Evolutionary conservation across 2,888 invertebrate species (phyloP).

Genomic region (Caenorhabditis becei): DNA sequence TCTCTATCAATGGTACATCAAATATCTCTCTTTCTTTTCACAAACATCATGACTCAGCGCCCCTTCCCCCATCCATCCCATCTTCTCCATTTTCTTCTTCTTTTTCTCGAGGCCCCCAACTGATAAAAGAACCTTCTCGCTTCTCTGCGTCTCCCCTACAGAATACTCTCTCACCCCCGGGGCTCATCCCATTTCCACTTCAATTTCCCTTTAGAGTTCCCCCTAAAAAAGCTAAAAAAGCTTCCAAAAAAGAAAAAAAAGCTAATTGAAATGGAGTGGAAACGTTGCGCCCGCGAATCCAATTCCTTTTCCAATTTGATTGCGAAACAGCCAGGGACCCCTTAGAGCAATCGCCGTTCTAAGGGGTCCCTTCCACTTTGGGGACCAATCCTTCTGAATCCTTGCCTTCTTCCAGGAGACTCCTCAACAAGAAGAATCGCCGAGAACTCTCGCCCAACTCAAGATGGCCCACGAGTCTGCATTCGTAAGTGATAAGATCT

Average conservation of each 20-base stretch:
- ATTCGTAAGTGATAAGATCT: conserved; percentile 38
- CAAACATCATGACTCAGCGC: conserved; percentile 5
- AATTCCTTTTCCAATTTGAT: neutral
- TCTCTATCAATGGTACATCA: neutral
- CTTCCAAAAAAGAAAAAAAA: conserved; percentile 5
- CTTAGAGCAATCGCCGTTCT: neutral
- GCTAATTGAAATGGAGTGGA: conserved; percentile 38
- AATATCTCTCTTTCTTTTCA: neutral
- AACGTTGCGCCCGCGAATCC: no score
- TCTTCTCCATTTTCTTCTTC: conserved; percentile 10
- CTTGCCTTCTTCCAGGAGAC: conserved; percentile 40
- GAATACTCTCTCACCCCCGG: conserved; percentile 20
- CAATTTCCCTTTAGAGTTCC: conserved; percentile 35
- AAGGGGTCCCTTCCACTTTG: neutral
- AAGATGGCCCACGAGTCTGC: conserved; percentile 54
- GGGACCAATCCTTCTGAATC: neutral
- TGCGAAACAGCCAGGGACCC: neutral
- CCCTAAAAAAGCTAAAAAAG: conserved; percentile 1
- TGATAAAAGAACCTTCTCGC: conserved; percentile 7
- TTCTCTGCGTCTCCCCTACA: neutral
- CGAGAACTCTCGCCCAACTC: conserved; percentile 48
- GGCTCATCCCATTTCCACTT: conserved; percentile 47
- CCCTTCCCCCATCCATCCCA: conserved; percentile 1
- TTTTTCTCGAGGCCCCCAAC: neutral
- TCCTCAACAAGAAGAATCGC: conserved; percentile 41